These are phyloP conservation scores for Oxystoma pomonae DNA, from an alignment of 2,888 invertebrate genomes.

Conservation along the genomic window DNA sequence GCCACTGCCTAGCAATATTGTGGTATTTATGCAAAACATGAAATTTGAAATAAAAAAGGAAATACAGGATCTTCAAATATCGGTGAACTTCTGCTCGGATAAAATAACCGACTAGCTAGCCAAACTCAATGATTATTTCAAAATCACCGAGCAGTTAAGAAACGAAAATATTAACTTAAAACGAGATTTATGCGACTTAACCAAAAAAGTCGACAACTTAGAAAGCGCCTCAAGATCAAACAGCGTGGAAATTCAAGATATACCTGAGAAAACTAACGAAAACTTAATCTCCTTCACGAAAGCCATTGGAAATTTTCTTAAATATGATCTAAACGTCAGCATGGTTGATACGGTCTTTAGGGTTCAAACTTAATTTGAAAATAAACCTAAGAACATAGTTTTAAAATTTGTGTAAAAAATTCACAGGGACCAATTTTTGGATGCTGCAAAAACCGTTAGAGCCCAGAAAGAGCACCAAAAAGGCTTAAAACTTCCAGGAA, in stretches of 20 bases:
- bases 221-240: conserved; percentile 3
- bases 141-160: background rate
- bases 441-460: conserved; percentile 10
- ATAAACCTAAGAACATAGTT: background rate
- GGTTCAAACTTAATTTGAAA: conserved; percentile 8
- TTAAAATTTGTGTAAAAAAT: background rate
- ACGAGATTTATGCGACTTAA: background rate
- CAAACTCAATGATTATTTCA: conserved; percentile 1
- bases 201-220: background rate
- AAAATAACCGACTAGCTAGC: conserved; percentile 9
- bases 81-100: conserved; percentile 3
- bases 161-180: background rate
- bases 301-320: background rate
- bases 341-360: conserved; percentile 12
- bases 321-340: background rate
- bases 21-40: background rate
- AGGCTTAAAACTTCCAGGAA: conserved; percentile 11
- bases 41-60: background rate
- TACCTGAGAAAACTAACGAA: conserved; percentile 1
- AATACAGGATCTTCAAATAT: conserved; percentile 1
- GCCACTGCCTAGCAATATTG: background rate
- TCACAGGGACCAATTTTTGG: conserved; percentile 12
- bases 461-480: conserved; percentile 4
- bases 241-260: conserved; percentile 7
- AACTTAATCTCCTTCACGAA: background rate